These are phyloP conservation scores for Nasonia longicornis DNA, from an alignment of 1,140 invertebrate species.

Conservation along the genomic window DNA sequence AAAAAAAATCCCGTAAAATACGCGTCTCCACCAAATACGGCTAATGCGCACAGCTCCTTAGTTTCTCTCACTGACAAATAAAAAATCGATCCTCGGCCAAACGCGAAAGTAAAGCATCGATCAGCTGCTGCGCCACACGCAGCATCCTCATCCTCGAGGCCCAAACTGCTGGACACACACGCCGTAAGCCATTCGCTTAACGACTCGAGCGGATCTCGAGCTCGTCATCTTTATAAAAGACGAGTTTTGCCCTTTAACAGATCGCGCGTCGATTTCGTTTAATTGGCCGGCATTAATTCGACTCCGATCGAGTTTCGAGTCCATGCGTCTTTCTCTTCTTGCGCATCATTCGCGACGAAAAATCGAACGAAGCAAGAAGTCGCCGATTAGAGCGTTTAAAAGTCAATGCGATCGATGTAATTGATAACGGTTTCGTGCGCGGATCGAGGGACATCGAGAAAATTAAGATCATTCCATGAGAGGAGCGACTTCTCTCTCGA, in stretches of 20 bases:
- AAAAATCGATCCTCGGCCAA: not conserved
- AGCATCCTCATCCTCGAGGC: not conserved
- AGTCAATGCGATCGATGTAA: constrained; percentile 39
- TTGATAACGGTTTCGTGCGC: constrained; percentile 42
- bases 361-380: constrained; percentile 18
- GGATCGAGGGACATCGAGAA: constrained; percentile 17
- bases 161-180: constrained; percentile 27
- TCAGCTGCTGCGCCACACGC: constrained; percentile 5
- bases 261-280: constrained; percentile 26
- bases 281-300: constrained; percentile 45
- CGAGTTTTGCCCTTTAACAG: constrained; percentile 20
- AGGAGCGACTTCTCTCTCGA: not conserved
- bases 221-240: not conserved
- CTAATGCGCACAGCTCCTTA: not conserved
- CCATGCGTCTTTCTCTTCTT: not conserved
- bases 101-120: constrained; percentile 16
- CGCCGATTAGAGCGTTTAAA: constrained; percentile 31
- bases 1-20: not conserved
- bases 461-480: constrained; percentile 35
- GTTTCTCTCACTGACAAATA: not conserved
- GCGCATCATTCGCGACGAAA: not conserved
- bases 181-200: not conserved
- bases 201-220: not conserved
- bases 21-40: constrained; percentile 16
- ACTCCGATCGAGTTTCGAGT: constrained; percentile 19